Conservation (phyloP, 2,113 vertebrate species). For the Malurus melanocephalus region DNA sequence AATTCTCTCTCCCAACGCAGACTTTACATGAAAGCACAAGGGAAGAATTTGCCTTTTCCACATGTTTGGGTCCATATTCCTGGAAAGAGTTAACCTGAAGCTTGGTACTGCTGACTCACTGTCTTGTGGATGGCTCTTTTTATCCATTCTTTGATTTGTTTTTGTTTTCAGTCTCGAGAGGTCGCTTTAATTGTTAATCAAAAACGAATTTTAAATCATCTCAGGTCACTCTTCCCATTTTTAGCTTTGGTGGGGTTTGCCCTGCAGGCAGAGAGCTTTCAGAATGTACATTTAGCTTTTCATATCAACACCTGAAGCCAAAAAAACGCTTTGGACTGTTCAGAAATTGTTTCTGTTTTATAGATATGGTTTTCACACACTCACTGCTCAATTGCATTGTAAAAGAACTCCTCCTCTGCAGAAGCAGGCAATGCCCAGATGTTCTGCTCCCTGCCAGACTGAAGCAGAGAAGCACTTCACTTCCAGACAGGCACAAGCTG, state of each 20-base stretch:
- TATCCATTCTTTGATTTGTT: no score
- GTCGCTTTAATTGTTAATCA: neutral
- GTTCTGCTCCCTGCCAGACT: neutral
- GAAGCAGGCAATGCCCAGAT: neutral
- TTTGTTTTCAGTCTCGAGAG: no score
- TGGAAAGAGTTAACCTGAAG: neutral
- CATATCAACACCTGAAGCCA: neutral
- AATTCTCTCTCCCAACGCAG: neutral
- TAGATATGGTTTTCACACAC: neutral
- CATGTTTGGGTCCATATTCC: neutral
- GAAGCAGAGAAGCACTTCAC: neutral
- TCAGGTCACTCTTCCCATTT: neutral
- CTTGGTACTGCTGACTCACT: neutral
- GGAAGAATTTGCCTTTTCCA: neutral
- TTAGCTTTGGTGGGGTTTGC: neutral
- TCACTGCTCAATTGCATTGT: neutral
- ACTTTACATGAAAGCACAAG: neutral
- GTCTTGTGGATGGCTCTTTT: no score
- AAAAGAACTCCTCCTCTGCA: neutral
- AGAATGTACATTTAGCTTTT: neutral
- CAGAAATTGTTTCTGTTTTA: neutral
- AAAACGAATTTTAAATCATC: neutral
- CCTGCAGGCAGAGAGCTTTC: neutral
- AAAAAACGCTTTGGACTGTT: neutral
- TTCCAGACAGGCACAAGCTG: slow-evolving; percentile 4